Evolutionary conservation across 2,888 invertebrate genomes (phyloP).

Genomic region (Trachelus iudaicus): DNA sequence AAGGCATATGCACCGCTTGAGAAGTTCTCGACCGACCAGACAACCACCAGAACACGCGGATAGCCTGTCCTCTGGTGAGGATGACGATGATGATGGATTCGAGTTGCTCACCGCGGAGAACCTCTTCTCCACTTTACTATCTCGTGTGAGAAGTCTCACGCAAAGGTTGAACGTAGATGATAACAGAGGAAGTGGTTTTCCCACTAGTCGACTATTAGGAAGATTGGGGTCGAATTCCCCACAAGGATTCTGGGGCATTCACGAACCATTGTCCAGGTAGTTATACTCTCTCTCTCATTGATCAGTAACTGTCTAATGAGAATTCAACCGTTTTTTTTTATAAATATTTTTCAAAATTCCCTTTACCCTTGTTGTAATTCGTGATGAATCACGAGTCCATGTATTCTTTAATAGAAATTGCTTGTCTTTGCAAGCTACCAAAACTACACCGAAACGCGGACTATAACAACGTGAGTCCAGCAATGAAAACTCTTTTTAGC

Average conservation of each 20-base stretch:
- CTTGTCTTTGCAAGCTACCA: conserved; percentile 63
- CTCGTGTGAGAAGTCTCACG: conserved; percentile 86
- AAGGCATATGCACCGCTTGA: conserved; percentile 63
- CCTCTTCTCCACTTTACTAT: conserved; percentile 86
- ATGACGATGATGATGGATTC: conserved; percentile 91
- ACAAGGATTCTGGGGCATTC: conserved; percentile 66
- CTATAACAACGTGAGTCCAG: conserved; percentile 62
- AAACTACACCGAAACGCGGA: conserved; percentile 60
- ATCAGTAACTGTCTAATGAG: not conserved
- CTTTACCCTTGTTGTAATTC: conserved; percentile 14
- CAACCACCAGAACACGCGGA: conserved; percentile 78
- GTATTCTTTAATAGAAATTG: conserved; percentile 24
- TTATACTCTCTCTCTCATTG: conserved; percentile 17
- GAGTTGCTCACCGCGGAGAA: conserved; percentile 92
- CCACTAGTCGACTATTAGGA: conserved; percentile 72
- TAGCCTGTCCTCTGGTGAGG: conserved; percentile 88
- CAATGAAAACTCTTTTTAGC: conserved; percentile 26
- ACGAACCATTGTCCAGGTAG: conserved; percentile 68
- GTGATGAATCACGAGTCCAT: conserved; percentile 2
- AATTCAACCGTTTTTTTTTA: not conserved
- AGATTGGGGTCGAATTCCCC: conserved; percentile 60
- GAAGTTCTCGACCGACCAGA: conserved; percentile 76
- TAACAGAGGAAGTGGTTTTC: conserved; percentile 73
- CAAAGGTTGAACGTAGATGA: conserved; percentile 88
- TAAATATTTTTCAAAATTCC: not conserved